Evolutionary conservation across 1,140 invertebrate genomes (phyloP), one percentile per base, ranked within the genome.

Genomic region (Prorops nasuta): DNA sequence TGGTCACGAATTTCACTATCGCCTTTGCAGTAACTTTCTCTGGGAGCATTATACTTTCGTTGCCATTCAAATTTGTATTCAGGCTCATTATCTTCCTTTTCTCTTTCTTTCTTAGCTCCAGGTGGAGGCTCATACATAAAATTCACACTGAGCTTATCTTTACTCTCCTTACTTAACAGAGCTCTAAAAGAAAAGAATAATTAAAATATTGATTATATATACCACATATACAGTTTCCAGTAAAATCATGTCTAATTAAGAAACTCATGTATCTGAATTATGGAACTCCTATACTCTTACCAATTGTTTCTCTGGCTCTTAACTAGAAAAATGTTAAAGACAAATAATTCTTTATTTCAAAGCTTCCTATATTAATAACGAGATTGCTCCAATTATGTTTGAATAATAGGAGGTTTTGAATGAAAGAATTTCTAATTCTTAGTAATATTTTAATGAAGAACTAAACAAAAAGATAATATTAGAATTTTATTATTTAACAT

Each of bases 91-190:
- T 95, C 93, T 76, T 92, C 90, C 68, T 92, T 89, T 78, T 96
- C 90, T 35, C 88, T 78, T 74, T 92, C 91, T 69, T 92, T 93
- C 64, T 92, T 92, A 9, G 91, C 90, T 35, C 96, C 97, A 21
- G 96, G 94, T 49, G 98, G 98, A n/a, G 96, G 94, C 77, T 99
- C 96, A 77, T 99, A 99, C 94, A 99, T 96, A 69, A 99, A 99
- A 79, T 95, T 98, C 0, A 99, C 85, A 56, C 96, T 98, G n/a
- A 98, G 73, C 73, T 98, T 98, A 45, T 98, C 96, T 72, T 99
- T 99, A 66, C 91, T 94, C 58, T 99, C 96, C 78, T 98, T 98
- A 64, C 96, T 98, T 36, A 99, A 78, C 69, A 98, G 83, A 7
- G 95, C 95, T 77, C 92, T 94, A 66, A 42, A 65, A 18, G 16